Evolutionary conservation across 2,888 invertebrate species (phyloP), one percentile per base, ranked within the genome.

Genomic region (Amiota minor): DNA sequence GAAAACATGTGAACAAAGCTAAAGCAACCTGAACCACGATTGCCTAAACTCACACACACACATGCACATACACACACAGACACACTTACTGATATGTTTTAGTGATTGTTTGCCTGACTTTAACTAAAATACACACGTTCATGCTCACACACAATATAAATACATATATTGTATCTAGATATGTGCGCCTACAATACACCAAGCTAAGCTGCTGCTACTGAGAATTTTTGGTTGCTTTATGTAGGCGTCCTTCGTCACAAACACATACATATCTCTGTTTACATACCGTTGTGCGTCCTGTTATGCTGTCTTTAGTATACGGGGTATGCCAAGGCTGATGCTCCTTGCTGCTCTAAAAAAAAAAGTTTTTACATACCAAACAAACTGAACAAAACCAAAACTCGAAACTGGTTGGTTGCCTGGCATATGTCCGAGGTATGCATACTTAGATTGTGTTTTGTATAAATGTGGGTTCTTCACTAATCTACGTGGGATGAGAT

Each of bases 1-100:
- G 88, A 83, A 87, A 87, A 87, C 86, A 87, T 85, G 84, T 86
- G 85, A 86, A 83, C 83, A 82, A 77, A 83, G 83, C 79, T 78
- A 35, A n/a, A 50, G 16, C 56, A 59, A 16, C 18, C 35, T 35
- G 35, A 35, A 35, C 35, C 35, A 35, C 35, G 35, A 35, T 35
- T 62, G 76, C 74, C 77, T 74, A 68, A 55, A 61, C 67, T 70
- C 72, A 9, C 62, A 70, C 67, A 55, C 78, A 74, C 68, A 73
- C 35, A 71, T 70, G 45, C 53, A 59, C 46, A 62, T 64, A 62
- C 72, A 59, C 50, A 59, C 20, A 65, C 70, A 49, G 49, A 23
- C 68, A 46, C 8, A 18, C 49, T 6, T 35, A 35, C 35, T 23
- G 3, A 2, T 23, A 23, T 23, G 23, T 23, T 3, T 3, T 23